Evolutionary conservation across 1,140 invertebrate genomes (phyloP).

Genomic region (Agrypnia vestita): DNA sequence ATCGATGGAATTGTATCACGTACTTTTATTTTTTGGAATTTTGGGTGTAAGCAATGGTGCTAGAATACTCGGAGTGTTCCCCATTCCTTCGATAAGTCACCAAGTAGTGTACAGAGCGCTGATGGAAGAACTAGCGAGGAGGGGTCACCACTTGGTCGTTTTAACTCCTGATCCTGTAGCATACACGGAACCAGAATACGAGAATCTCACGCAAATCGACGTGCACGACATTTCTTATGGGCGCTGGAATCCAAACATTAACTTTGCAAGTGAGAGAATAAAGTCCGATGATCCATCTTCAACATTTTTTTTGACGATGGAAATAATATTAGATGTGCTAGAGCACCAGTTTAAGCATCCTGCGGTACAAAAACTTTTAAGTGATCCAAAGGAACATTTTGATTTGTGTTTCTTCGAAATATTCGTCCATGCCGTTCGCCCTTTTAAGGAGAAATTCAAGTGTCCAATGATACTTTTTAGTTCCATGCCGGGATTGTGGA

Average conservation of each 20-base stretch:
- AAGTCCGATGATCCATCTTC: constrained; percentile 41
- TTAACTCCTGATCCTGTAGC: constrained; percentile 65
- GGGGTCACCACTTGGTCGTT: constrained; percentile 71
- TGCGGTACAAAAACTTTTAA: constrained; percentile 62
- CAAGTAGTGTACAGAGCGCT: constrained; percentile 72
- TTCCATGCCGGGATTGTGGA: constrained; percentile 61
- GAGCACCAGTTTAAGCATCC: constrained; percentile 60
- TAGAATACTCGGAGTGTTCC: constrained; percentile 72
- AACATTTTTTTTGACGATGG: constrained; percentile 58
- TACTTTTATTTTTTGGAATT: no score
- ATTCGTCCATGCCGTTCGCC: constrained; percentile 56
- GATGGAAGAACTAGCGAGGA: constrained; percentile 66
- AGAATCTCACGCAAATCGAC: constrained; percentile 66
- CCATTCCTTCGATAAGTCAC: constrained; percentile 73
- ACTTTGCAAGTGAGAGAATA: constrained; percentile 15
- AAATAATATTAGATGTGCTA: constrained; percentile 38
- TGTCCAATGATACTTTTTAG: constrained; percentile 66
- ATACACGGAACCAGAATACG: constrained; percentile 58
- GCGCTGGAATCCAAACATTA: constrained; percentile 51
- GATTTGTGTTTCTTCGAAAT: constrained; percentile 66
- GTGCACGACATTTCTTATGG: constrained; percentile 63
- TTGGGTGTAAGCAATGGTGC: constrained; percentile 47
- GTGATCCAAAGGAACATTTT: constrained; percentile 62
- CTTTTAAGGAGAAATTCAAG: constrained; percentile 65
- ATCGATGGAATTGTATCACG: no score